phyloP scores from a whole-genome alignment of 2,113 vertebrate genomes.

The Halichoeres trimaculatus region DNA sequence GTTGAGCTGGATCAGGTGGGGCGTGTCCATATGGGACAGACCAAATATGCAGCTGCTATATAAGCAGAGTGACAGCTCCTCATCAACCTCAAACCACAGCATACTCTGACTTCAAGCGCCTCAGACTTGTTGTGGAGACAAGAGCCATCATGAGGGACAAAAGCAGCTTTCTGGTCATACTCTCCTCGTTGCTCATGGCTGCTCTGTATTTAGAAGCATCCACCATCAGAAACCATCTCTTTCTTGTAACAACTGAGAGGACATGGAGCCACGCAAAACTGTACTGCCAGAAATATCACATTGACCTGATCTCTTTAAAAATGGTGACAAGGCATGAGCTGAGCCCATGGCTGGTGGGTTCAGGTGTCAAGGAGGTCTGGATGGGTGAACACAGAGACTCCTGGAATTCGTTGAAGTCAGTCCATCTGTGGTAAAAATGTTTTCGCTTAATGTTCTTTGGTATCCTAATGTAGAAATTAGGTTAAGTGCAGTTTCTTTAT shows the following conservation, averaged over 20 bases:
- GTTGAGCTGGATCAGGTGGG: neutral
- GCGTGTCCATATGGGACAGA: slow-evolving; percentile 36
- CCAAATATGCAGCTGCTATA: slow-evolving; percentile 9
- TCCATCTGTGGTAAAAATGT: slow-evolving; percentile 37
- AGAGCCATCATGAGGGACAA: slow-evolving; percentile 18
- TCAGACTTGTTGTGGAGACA: neutral
- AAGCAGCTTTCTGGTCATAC: neutral
- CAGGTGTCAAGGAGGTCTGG: neutral
- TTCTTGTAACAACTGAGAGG: rapidly evolving
- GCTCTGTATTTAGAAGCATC: slow-evolving; percentile 2
- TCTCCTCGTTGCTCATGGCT: slow-evolving; percentile 2
- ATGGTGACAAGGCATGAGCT: neutral
- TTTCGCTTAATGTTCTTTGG: neutral
- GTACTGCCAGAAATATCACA: neutral
- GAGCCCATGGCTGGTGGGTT: neutral
- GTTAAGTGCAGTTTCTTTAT: neutral
- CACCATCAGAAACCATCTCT: rapidly evolving
- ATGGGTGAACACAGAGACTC: slow-evolving; percentile 40
- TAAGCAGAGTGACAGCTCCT: slow-evolving; percentile 1
- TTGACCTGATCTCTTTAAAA: slow-evolving; percentile 16
- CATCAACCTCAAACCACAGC: too few relatives aligned
- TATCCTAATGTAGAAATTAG: neutral
- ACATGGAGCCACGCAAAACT: slow-evolving; percentile 26
- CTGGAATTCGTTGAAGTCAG: slow-evolving; percentile 7
- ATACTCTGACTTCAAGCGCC: too few relatives aligned